These are phyloP conservation scores for Scortum barcoo DNA, from an alignment of 2,113 vertebrate genomes.

Conservation along the genomic window DNA sequence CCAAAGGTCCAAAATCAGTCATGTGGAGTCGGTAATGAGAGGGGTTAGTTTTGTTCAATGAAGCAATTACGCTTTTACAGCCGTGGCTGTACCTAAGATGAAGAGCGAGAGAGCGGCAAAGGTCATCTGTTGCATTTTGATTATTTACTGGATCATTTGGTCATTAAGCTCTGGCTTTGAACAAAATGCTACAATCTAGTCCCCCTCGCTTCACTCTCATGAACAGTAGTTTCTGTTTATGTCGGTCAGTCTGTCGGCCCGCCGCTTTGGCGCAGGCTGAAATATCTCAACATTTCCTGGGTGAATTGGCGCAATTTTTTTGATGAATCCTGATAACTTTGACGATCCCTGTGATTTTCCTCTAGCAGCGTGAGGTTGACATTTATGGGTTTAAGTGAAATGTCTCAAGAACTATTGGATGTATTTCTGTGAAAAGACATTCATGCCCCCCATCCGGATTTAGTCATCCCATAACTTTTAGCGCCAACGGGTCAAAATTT, in stretches of 20 bases:
- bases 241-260: not conserved
- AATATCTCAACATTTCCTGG: not conserved
- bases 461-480: too few relatives aligned
- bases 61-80: constrained; percentile 42
- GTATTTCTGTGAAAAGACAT: not conserved
- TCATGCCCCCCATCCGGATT: too few relatives aligned
- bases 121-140: constrained; percentile 48
- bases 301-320: not conserved
- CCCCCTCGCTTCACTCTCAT: not conserved
- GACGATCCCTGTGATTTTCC: not conserved
- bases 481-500: not conserved
- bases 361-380: not conserved
- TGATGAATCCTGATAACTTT: not conserved
- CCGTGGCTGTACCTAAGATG: constrained; percentile 8
- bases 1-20: constrained; percentile 47
- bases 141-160: constrained; percentile 27
- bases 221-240: not conserved
- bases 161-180: constrained; percentile 10
- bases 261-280: not conserved
- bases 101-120: constrained; percentile 3
- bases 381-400: not conserved
- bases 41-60: constrained; percentile 47
- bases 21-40: constrained; percentile 54
- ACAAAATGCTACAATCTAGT: rapidly evolving
- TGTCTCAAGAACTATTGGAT: not conserved